Evolutionary conservation across 2,797 vertebrate genomes (phyloP).

Genomic region (Varecia variegata): DNA sequence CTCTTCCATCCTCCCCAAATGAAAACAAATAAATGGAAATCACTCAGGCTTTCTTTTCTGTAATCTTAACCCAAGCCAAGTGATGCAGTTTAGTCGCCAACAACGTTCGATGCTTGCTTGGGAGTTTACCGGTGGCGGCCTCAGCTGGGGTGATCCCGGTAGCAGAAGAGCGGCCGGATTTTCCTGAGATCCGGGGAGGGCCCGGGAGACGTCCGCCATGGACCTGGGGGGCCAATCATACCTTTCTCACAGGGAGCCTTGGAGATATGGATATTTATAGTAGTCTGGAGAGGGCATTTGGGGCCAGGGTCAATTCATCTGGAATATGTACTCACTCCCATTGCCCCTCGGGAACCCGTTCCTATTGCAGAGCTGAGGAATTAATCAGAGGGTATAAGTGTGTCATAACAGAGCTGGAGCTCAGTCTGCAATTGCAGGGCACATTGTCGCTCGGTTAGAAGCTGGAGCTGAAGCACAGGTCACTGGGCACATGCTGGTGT

Average conservation of each 20-base stretch:
- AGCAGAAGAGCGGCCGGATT: neutral
- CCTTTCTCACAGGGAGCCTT: neutral
- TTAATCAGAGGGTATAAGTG: slow-evolving; percentile 17
- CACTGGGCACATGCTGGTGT: neutral
- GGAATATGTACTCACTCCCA: neutral
- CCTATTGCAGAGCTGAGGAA: neutral
- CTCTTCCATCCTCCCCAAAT: neutral
- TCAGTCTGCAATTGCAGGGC: neutral
- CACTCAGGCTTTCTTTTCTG: neutral
- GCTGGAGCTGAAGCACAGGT: neutral
- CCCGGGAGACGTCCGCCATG: neutral
- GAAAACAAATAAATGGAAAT: slow-evolving; percentile 30
- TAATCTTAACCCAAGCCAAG: neutral
- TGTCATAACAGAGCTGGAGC: neutral
- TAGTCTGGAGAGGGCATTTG: neutral
- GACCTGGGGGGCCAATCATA: neutral
- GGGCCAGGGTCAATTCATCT: slow-evolving; percentile 23
- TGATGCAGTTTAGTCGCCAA: neutral
- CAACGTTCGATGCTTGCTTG: neutral
- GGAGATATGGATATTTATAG: slow-evolving; percentile 24
- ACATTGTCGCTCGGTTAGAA: neutral
- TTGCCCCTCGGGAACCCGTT: neutral
- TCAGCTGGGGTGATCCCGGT: neutral
- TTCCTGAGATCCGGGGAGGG: neutral
- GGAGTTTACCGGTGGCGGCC: neutral